Evolutionary conservation across 2,797 vertebrate species (phyloP).

Genomic region (Cottoperca gobio): DNA sequence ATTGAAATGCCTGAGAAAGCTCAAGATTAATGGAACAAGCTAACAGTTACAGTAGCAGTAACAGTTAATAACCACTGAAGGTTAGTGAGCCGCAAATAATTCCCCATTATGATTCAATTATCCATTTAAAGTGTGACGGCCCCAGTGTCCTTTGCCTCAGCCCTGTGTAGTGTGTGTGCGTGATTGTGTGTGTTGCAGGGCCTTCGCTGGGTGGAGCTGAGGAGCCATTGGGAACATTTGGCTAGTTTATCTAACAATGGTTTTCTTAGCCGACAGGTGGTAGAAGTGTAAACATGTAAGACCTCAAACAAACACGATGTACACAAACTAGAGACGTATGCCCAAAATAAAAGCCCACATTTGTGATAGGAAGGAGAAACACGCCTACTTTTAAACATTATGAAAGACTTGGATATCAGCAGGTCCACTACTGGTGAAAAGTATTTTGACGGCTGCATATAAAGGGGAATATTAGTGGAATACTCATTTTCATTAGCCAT

Average conservation of each 20-base stretch:
- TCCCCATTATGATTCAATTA: background rate
- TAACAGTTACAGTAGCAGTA: background rate
- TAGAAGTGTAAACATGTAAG: background rate
- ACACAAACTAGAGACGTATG: too few species aligned
- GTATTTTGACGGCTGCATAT: too few species aligned
- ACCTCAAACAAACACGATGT: background rate
- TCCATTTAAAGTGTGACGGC: background rate
- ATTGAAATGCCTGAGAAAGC: background rate
- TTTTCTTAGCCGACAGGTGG: background rate
- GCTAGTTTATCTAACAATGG: background rate
- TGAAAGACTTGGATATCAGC: too few species aligned
- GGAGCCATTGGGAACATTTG: background rate
- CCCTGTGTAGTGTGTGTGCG: constrained; percentile 1
- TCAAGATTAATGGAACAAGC: background rate
- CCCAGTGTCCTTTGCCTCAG: background rate
- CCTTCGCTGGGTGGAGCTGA: background rate
- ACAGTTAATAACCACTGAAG: background rate
- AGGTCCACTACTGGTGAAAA: too few species aligned
- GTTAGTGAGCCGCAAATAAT: background rate
- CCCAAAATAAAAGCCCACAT: too few species aligned
- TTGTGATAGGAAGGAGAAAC: too few species aligned
- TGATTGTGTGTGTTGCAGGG: background rate
- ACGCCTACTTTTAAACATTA: too few species aligned
- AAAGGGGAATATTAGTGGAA: too few species aligned
- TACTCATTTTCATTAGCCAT: too few species aligned